A percentile compares a stretch with the other conserved stretches of the same genome.
phyloP scores from a whole-genome alignment of 1,140 invertebrate genomes.

The Pararge aegeria region DNA sequence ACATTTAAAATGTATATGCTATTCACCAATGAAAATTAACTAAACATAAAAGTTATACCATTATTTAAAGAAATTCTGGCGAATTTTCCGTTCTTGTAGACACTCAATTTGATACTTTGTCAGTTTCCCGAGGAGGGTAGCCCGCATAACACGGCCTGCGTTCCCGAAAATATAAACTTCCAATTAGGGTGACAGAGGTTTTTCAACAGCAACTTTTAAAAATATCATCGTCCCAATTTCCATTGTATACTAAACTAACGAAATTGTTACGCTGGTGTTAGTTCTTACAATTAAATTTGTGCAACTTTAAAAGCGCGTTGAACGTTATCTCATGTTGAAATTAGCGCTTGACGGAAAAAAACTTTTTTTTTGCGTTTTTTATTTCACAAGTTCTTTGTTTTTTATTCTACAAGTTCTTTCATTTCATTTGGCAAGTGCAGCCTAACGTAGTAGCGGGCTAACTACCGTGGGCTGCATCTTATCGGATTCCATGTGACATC shows the following conservation, averaged over 20 bases:
- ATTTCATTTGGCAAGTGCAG: too few species aligned
- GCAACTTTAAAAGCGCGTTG: too few species aligned
- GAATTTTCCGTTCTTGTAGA: neutral
- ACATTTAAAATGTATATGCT: too few species aligned
- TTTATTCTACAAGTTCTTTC: too few species aligned
- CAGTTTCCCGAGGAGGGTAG: slow-evolving; percentile 14
- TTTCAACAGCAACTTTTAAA: slow-evolving; percentile 3
- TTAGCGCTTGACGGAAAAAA: too few species aligned
- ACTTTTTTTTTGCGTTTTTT: too few species aligned
- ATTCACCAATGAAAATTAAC: neutral
- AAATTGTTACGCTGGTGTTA: neutral
- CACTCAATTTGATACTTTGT: slow-evolving; percentile 15
- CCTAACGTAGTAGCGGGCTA: too few species aligned
- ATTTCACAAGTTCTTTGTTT: too few species aligned
- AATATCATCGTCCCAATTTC: neutral
- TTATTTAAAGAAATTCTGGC: neutral
- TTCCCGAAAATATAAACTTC: neutral
- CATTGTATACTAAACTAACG: neutral
- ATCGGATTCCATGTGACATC: too few species aligned
- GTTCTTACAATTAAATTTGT: too few species aligned
- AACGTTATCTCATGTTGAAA: too few species aligned
- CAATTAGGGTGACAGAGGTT: slow-evolving; percentile 1
- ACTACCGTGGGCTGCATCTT: too few species aligned
- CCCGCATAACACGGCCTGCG: neutral
- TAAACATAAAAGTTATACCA: neutral